phyloP scores from a whole-genome alignment of 2,797 vertebrate species.

The Gymnoscopelus braueri region DNA sequence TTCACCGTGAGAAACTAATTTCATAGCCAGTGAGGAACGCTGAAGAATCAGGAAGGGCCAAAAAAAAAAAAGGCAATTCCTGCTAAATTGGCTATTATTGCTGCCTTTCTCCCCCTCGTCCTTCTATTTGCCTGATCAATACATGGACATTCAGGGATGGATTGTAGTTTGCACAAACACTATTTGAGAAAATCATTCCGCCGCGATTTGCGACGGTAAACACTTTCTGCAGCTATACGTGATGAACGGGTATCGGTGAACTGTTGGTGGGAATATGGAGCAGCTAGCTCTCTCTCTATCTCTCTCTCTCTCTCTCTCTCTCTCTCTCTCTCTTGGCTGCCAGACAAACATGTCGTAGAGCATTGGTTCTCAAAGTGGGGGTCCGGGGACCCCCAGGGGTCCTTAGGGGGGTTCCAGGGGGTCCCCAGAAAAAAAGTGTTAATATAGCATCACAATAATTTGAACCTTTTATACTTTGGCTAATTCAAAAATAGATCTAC shows the following conservation, averaged over 20 bases:
- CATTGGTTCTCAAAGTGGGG: too few relatives aligned
- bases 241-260: constrained; percentile 4
- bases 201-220: constrained; percentile 4
- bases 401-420: too few relatives aligned
- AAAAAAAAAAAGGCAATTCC: background rate
- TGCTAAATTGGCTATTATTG: background rate
- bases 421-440: too few relatives aligned
- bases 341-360: background rate
- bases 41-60: background rate
- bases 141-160: constrained; percentile 1
- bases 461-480: too few relatives aligned
- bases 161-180: background rate
- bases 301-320: background rate
- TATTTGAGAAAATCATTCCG: constrained; percentile 1
- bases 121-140: background rate
- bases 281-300: background rate
- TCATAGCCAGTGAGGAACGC: too few relatives aligned
- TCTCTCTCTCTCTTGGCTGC: background rate
- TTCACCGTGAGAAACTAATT: too few relatives aligned
- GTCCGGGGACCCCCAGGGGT: too few relatives aligned
- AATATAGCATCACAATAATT: too few relatives aligned
- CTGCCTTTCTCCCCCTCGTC: background rate
- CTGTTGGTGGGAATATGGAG: background rate
- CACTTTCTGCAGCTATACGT: constrained; percentile 10
- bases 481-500: too few relatives aligned